A percentile compares a stretch with the other conserved stretches of the same genome.
Evolutionary conservation across 2,113 vertebrate genomes (phyloP).

Genomic region (Hypanus sabinus): DNA sequence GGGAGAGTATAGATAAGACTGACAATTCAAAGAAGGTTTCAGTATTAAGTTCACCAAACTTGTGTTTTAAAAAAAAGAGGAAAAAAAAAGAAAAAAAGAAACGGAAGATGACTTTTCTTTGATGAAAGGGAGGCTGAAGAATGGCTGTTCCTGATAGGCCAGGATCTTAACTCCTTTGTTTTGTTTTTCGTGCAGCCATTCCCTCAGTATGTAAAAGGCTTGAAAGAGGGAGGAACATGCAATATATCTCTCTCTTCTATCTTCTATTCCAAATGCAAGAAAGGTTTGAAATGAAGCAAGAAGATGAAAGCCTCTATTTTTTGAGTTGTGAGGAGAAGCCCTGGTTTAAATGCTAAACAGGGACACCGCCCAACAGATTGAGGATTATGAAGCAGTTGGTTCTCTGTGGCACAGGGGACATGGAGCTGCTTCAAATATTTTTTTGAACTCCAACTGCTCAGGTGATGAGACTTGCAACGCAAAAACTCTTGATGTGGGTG

Average conservation of each 20-base stretch:
- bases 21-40: conserved; percentile 27
- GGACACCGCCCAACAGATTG: not conserved
- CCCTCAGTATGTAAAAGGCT: conserved; percentile 16
- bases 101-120: conserved; percentile 30
- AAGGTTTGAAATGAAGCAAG: not conserved
- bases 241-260: not conserved
- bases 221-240: conserved; percentile 14
- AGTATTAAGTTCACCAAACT: conserved; percentile 29
- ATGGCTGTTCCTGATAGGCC: not conserved
- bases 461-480: conserved; percentile 24
- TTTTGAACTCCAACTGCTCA: conserved; percentile 32
- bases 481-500: conserved; percentile 22
- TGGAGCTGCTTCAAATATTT: conserved; percentile 18
- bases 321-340: not conserved
- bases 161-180: conserved; percentile 5
- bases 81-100: conserved; percentile 20
- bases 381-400: conserved; percentile 30
- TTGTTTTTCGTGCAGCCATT: conserved; percentile 8
- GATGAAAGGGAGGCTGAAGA: conserved; percentile 9
- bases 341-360: not conserved
- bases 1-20: conserved; percentile 22
- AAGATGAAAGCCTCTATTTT: not conserved
- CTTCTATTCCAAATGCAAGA: conserved; percentile 9
- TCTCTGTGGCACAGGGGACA: conserved; percentile 13
- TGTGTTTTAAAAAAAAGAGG: conserved; percentile 2